Evolutionary conservation across 2,113 vertebrate genomes (phyloP).

Genomic region (Castor canadensis): DNA sequence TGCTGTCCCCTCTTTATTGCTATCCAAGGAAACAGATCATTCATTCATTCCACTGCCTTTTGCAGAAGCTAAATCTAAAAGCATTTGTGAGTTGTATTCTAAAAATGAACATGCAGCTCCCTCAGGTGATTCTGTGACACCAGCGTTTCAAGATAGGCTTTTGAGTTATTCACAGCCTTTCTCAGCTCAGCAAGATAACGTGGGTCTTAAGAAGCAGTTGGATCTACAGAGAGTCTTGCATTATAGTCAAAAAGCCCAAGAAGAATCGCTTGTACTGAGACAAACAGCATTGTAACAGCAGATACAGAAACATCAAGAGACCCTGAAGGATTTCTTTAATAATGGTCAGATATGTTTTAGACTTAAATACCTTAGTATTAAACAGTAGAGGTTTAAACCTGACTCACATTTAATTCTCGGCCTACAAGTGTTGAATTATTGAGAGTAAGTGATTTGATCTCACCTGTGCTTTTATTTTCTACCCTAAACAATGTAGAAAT

Average conservation of each 20-base stretch:
- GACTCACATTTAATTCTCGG: not conserved
- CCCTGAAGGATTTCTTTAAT: no score
- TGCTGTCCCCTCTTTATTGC: not conserved
- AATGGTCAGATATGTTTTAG: slow-evolving; percentile 82
- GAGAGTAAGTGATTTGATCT: slow-evolving; percentile 20
- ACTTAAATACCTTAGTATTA: slow-evolving; percentile 9
- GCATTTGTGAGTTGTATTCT: not conserved
- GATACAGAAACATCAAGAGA: no score
- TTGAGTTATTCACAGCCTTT: slow-evolving; percentile 66
- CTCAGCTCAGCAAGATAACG: slow-evolving; percentile 80
- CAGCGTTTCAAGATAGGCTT: slow-evolving; percentile 11
- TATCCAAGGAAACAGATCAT: not conserved
- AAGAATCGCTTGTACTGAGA: slow-evolving; percentile 78
- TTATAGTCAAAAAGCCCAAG: slow-evolving; percentile 82
- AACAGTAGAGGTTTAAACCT: not conserved
- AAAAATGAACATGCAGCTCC: not conserved
- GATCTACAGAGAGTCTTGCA: slow-evolving; percentile 79
- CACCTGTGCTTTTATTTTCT: slow-evolving; percentile 19
- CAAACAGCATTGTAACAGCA: slow-evolving; percentile 82
- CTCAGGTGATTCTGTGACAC: not conserved
- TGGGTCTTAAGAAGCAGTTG: slow-evolving; percentile 80
- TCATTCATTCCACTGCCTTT: slow-evolving; percentile 61
- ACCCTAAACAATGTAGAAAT: not conserved
- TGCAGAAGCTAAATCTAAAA: slow-evolving; percentile 45
- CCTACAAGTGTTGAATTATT: not conserved